phyloP scores from a whole-genome alignment of 2,888 invertebrate species.

The Platerodrilus igneus region DNA sequence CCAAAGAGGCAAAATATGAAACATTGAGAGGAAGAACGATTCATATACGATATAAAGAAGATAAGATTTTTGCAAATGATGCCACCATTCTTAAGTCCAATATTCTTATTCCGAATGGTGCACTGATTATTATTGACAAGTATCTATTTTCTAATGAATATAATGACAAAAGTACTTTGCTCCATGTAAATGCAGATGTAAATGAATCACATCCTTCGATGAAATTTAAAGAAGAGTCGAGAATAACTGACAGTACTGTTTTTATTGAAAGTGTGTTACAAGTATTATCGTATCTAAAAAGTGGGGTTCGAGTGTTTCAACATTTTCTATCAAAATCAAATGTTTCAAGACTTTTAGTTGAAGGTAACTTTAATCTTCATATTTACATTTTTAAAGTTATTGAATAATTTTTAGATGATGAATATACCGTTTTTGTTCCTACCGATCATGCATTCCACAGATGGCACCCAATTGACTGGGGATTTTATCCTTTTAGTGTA shows the following conservation, averaged over 20 bases:
- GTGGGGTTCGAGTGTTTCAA: conserved; percentile 60
- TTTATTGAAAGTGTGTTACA: conserved; percentile 51
- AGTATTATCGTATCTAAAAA: conserved; percentile 57
- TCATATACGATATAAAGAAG: conserved; percentile 38
- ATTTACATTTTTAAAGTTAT: background rate
- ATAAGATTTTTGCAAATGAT: conserved; percentile 47
- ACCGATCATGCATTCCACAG: conserved; percentile 62
- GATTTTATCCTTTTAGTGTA: conserved; percentile 64
- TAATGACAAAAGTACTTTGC: conserved; percentile 25
- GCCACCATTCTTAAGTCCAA: conserved; percentile 46
- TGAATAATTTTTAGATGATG: conserved; percentile 46
- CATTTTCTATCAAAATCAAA: conserved; percentile 59
- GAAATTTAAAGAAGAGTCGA: conserved; percentile 36
- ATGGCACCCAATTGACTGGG: conserved; percentile 68
- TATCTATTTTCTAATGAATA: conserved; percentile 48
- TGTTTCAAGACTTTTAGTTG: conserved; percentile 54
- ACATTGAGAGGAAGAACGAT: conserved; percentile 49
- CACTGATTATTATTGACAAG: conserved; percentile 47
- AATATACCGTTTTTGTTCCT: conserved; percentile 60
- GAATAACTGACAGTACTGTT: conserved; percentile 33
- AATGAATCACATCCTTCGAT: conserved; percentile 29
- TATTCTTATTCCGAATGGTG: conserved; percentile 45
- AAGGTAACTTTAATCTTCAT: conserved; percentile 47
- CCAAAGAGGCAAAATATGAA: conserved; percentile 50
- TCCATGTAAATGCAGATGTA: conserved; percentile 26